Evolutionary conservation across 2,888 invertebrate genomes (phyloP), one percentile per base, ranked within the genome.

Genomic region (Sceliomorpha sp.): DNA sequence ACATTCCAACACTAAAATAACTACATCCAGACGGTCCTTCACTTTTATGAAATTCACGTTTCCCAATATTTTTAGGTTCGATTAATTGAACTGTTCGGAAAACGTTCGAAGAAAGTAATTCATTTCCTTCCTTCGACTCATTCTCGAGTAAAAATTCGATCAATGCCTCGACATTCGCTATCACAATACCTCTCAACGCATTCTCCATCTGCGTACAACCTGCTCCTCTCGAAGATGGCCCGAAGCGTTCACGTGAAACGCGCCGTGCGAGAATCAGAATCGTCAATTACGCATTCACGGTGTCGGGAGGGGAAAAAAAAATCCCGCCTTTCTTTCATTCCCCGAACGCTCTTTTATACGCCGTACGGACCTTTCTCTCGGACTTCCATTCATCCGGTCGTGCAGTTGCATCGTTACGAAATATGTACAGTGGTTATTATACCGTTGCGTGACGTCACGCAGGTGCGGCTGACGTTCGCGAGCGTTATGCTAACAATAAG

Each of bases 371-470:
- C 60, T 63, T 51, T 62, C 51, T 59, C 60, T 55, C 50, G 62
- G 50, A 34, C 68, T 62, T 72, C 70, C 73, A 71, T 74, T 77
- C 74, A 71, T 75, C 69, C 69, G 69, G 59, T 55, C 50, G 44
- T 60, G 40, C 51, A 24, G 66, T 74, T 60, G 60, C 53, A 67
- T 74, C 76, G 72, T 78, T 77, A 74, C 74, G 74, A 77, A 79
- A 78, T 74, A 51, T 62, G 47, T 24, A 73, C 70, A 71, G 67
- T 66, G 60, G 47, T 73, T 70, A 75, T 74, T 73, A 70, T 74
- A 74, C 72, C 74, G 76, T 74, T 74, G 76, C 73, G 58, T 80
- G 79, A 81, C 79, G 81, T 80, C 80, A 80, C 70, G 62, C 75
- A 80, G 81, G 80, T 76, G 81, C 75, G 76, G 80, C 67, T 60